Percentiles rank a stretch among this genome's conserved stretches.
These are phyloP conservation scores for Euwallacea fornicatus DNA, from an alignment of 1,140 invertebrate genomes.

Conservation along the genomic window DNA sequence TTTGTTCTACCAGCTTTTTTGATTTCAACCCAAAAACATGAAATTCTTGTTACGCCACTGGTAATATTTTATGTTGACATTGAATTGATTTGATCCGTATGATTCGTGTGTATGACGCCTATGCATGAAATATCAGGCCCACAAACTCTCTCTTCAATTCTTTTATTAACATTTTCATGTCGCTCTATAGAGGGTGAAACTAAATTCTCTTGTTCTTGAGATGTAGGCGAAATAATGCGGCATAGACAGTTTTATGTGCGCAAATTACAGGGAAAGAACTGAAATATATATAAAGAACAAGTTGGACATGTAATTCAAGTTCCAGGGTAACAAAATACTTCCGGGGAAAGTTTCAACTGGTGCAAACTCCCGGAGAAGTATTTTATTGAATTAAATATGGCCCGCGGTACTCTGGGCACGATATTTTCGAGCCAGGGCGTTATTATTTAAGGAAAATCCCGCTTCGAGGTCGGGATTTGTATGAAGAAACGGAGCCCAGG, in stretches of 20 bases:
- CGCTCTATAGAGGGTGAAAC: neutral
- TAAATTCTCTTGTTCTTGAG: neutral
- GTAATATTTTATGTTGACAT: too few relatives aligned
- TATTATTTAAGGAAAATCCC: constrained; percentile 17
- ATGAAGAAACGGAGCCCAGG: neutral
- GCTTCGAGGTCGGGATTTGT: neutral
- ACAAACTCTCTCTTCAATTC: too few relatives aligned
- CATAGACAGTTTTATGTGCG: neutral
- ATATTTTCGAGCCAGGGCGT: constrained; percentile 13
- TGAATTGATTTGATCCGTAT: too few relatives aligned
- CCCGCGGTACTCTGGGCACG: constrained; percentile 11
- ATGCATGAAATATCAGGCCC: too few relatives aligned
- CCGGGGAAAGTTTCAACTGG: constrained; percentile 12
- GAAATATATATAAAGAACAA: constrained; percentile 6
- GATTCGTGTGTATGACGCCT: neutral
- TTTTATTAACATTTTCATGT: neutral
- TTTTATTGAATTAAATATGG: constrained; percentile 26
- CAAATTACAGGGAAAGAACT: neutral
- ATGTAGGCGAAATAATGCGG: neutral
- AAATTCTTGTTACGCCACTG: too few relatives aligned
- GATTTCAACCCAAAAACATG: too few relatives aligned
- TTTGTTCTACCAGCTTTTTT: too few relatives aligned
- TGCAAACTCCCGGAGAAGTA: constrained; percentile 6
- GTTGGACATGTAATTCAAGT: neutral
- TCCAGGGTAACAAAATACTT: constrained; percentile 20